Evolutionary conservation across 2,888 invertebrate species (phyloP), one percentile per base, ranked within the genome.

Genomic region (Ophion obscuratus): DNA sequence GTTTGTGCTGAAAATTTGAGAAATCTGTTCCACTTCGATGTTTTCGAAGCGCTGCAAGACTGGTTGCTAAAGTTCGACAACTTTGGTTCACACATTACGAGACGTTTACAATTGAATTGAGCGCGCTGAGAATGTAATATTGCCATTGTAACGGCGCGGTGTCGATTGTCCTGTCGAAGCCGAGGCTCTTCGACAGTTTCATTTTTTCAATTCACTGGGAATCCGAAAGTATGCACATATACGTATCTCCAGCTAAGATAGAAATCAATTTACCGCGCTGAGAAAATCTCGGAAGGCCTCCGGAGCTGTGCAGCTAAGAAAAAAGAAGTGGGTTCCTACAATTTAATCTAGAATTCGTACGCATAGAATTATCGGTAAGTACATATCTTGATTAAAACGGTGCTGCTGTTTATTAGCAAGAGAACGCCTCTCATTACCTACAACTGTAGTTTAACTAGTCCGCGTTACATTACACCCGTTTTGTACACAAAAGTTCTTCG

Each of bases 81-180:
- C n/a, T 14, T 17, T 11, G 27, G 68, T 70, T 71, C 71, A 57
- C 71, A 71, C 71, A 57, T 71, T 71, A 71, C n/a, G 31, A 17
- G 27, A 57, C 14, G 57, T 57, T 71, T 57, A 71, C 53, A 57
- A 71, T 71, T 71, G 57, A 71, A 57, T 53, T 71, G 57, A 71
- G 71, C 10, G 27, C 68, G 31, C 9, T n/a, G 24, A 31, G 27
- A 57, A 27, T 31, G 71, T 47, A 53, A 57, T n/a, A 57, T 71
- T n/a, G 57, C 57, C 5, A 17, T 71, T 57, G 31, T 9, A 27
- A 47, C 4, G 14, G 24, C 47, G 36, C n/a, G 2, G 7, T 66
- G 47, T 70, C 47, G 27, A 70, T 70, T 70, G 27, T 47, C 24
- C 27, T 17, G 17, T 47, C 14, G 10, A 20, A 40, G 5, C 2